These are phyloP conservation scores for Leucopternis melanops DNA, from an alignment of 2,113 vertebrate species.

Conservation along the genomic window DNA sequence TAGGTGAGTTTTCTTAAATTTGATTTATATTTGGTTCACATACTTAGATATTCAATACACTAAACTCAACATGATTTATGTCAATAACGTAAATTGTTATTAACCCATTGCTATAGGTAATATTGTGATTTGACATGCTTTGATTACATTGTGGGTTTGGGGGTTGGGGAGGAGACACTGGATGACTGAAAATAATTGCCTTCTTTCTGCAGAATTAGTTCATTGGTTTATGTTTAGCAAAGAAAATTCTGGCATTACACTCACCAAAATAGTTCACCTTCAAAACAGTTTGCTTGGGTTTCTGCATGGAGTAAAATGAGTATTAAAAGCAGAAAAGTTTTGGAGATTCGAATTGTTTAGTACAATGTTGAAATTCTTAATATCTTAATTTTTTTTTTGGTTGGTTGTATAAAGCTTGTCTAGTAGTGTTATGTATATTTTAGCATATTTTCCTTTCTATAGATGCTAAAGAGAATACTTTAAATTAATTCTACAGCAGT, in stretches of 20 bases:
- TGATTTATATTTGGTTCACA: neutral
- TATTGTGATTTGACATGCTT: neutral
- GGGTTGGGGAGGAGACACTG: neutral
- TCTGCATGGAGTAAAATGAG: neutral
- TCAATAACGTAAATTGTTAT: neutral
- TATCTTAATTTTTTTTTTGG: neutral
- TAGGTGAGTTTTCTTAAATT: neutral
- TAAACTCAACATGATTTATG: neutral
- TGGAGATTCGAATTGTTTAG: neutral
- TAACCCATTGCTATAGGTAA: neutral
- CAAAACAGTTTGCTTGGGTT: neutral
- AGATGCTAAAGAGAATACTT: neutral
- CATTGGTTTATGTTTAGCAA: neutral
- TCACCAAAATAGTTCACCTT: neutral
- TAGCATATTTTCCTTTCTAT: neutral
- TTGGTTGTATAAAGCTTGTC: neutral
- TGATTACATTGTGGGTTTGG: neutral
- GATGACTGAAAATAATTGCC: neutral
- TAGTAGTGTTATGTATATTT: neutral
- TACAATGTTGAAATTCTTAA: neutral
- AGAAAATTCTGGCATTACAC: neutral
- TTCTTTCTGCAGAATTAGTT: neutral
- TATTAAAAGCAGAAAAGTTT: neutral
- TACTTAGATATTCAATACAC: neutral
- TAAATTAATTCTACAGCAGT: neutral